Evolutionary conservation across 2,888 invertebrate genomes (phyloP), one percentile per base, ranked within the genome.

Genomic region (Griposia aprilina): DNA sequence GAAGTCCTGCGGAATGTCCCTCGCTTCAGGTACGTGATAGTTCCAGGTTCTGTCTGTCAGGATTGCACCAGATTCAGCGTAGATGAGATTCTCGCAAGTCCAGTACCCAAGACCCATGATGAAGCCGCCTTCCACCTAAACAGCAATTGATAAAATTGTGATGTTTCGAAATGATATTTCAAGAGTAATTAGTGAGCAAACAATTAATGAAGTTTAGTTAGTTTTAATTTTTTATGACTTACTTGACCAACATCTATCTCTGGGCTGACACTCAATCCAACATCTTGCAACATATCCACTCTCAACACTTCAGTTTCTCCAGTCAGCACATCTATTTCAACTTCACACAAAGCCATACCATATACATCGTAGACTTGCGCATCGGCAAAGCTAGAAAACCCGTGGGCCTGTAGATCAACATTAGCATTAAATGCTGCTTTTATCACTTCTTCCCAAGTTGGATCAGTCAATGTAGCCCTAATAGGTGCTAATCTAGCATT

Each of bases 31-130:
- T 0, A 98, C 97, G 90, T 98, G 97, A 89, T 98, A 98, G 81
- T 97, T 97, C 98, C 98, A 98, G 15, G 98, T 98, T 78, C 98
- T 97, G 87, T 98, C 97, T 0, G 98, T 98, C 13, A 98, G 94
- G 2, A 98, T 91, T 85, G 97, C 96, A 0, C 98, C 98, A 0
- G 97, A 97, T 7, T 96, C 94, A 84, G 98, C 97, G 73, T 97
- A 97, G 0, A 97, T 94, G 68, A 98, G 91, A 76, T 98, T 97
- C 90, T 98, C 98, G 0, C 95, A 96, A 0, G 98, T 97, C 97
- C 97, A 98, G 88, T 98, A 98, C 1, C 98, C 98, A 7, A 95
- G 92, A 73, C 97, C 98, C 98, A 98, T 98, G 8, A 98, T 94
- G 85, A 98, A 98, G 0, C 98, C 98, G 0, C 98, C 98, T 93